Evolutionary conservation across 2,797 vertebrate species (phyloP).

Genomic region (Huso huso): DNA sequence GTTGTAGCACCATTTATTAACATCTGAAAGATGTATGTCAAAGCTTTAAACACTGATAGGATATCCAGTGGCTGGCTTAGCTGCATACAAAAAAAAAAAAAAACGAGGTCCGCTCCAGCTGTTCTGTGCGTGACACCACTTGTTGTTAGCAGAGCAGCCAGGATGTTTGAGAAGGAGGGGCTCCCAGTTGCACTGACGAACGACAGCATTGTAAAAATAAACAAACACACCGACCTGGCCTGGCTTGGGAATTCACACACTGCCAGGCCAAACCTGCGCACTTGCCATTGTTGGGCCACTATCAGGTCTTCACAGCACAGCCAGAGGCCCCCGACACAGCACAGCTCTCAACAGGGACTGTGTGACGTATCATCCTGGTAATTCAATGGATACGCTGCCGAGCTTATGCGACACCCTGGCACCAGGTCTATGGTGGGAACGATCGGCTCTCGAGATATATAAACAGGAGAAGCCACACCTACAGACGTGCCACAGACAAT

Average conservation of each 20-base stretch:
- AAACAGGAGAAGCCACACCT: slow-evolving; percentile 62
- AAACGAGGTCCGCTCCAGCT: slow-evolving; percentile 14
- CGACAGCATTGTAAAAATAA: slow-evolving; percentile 51
- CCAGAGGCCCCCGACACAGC: no score
- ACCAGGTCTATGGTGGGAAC: slow-evolving; percentile 72
- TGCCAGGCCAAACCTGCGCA: no score
- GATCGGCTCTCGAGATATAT: slow-evolving; percentile 69
- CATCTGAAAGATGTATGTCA: no score
- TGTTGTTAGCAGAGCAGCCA: slow-evolving; percentile 31
- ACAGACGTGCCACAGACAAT: slow-evolving; percentile 44
- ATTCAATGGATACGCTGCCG: not conserved
- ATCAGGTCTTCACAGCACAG: no score
- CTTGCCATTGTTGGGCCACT: no score
- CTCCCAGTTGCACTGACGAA: slow-evolving; percentile 22
- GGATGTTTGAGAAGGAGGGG: slow-evolving; percentile 32
- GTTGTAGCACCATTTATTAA: no score
- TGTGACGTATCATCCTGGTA: no score
- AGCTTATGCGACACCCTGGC: slow-evolving; percentile 73
- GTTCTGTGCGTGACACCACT: slow-evolving; percentile 21
- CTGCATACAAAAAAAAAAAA: slow-evolving; percentile 4
- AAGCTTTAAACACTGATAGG: no score
- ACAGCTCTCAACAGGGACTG: no score
- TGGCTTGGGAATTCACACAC: no score
- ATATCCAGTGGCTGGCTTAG: no score
- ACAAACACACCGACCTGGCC: slow-evolving; percentile 33